phyloP scores from a whole-genome alignment of 2,113 vertebrate genomes.

The Canis aureus region DNA sequence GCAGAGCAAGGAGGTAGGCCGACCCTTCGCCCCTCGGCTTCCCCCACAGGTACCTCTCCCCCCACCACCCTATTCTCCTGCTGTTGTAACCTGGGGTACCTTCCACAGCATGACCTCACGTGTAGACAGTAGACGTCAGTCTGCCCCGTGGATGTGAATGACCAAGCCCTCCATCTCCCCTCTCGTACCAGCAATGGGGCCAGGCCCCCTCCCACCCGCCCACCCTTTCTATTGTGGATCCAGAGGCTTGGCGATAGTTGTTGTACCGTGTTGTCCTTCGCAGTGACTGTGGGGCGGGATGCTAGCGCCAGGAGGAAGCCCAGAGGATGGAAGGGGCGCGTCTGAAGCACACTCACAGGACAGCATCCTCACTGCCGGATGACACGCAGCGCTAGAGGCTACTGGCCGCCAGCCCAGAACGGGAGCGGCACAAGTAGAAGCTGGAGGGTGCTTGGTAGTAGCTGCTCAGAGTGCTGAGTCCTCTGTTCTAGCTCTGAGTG shows the following conservation, averaged over 20 bases:
- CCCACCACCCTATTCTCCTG: too few species aligned
- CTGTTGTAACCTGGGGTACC: neutral
- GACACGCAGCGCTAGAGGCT: neutral
- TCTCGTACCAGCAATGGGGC: neutral
- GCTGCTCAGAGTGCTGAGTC: accelerated
- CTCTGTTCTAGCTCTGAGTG: accelerated
- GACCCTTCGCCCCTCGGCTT: accelerated
- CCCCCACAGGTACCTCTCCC: too few species aligned
- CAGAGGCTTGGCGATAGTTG: neutral
- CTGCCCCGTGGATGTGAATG: accelerated
- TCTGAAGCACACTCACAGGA: neutral
- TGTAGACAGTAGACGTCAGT: neutral
- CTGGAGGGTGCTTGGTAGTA: neutral
- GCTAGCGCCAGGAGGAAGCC: neutral
- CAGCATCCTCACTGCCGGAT: neutral
- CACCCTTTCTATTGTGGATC: neutral
- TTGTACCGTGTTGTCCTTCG: neutral
- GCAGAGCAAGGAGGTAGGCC: neutral
- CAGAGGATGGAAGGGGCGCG: neutral
- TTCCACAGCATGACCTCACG: neutral
- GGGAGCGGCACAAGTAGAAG: neutral
- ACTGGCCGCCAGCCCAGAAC: too few species aligned
- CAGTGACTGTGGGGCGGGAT: neutral
- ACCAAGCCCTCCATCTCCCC: neutral
- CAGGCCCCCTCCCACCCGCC: neutral